Evolutionary conservation across 2,888 invertebrate genomes (phyloP), one percentile per base, ranked within the genome.

Genomic region (Dynastes maya): DNA sequence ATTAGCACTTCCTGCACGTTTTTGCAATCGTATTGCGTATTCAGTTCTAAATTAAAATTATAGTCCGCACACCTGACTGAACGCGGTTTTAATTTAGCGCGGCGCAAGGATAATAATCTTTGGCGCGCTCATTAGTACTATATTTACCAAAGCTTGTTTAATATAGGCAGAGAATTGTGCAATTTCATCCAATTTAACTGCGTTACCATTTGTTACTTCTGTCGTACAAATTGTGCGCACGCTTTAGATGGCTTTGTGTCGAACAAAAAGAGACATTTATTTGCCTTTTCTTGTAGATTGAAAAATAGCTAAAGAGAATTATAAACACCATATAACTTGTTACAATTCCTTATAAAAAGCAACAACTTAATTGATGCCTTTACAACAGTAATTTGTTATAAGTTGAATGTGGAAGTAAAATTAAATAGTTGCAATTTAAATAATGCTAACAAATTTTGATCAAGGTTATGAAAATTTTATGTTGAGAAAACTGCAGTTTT

Each of bases 11-110:
- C 32, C 29, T 13, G 63, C 13, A 63, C 6, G 32, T 63, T 32
- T 29, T 63, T 63, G 32, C 29, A 27, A 32, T 63, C 32, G 29
- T 11, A 4, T n/a, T 29, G 63, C 63, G 32, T 63, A 27, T 32
- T 32, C 32, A 63, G 63, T 5, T 29, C n/a, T 63, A 63, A 63
- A 63, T 63, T 63, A 63, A 63, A 63, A 63, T 63, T 63, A 37
- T 63, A 63, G 63, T 29, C 32, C 37, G 45, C 8, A 63, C 32
- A 63, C 63, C 32, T 63, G 32, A 32, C 63, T 32, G 63, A 63
- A 63, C 63, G 63, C 32, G 32, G 8, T 63, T 63, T 63, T 63
- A 63, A 32, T 63, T 63, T 63, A 63, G 32, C 29, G 13, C 63
- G 2, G 63, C 29, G 63, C 63, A 27, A n/a, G 63, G 32, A 29